Conservation (phyloP, 2,888 invertebrate species). For the Myopa testacea region DNA sequence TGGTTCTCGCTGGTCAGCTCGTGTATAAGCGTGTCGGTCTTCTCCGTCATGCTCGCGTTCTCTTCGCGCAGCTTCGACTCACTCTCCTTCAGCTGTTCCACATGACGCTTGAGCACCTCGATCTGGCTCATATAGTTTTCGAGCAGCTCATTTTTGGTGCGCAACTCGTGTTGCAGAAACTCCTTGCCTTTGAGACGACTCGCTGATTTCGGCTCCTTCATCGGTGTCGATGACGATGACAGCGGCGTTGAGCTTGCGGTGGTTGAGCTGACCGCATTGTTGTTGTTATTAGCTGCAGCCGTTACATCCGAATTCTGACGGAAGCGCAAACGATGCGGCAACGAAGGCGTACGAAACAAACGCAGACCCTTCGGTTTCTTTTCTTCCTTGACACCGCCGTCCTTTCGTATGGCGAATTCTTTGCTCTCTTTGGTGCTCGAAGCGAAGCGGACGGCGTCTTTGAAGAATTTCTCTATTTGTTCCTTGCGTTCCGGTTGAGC, state of each 20-base stretch:
- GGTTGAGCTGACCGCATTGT: conserved; percentile 41
- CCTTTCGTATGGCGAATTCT: conserved; percentile 62
- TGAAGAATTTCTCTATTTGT: conserved; percentile 68
- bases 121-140: conserved; percentile 70
- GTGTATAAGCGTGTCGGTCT: conserved; percentile 59
- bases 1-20: conserved; percentile 59
- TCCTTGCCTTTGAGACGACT: conserved; percentile 70
- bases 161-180: conserved; percentile 70
- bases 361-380: conserved; percentile 65
- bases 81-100: conserved; percentile 65
- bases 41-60: conserved; percentile 53
- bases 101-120: conserved; percentile 70
- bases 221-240: conserved; percentile 60
- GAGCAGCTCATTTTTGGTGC: conserved; percentile 70
- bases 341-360: conserved; percentile 64
- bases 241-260: conserved; percentile 62
- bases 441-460: conserved; percentile 65
- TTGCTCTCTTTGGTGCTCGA: conserved; percentile 63
- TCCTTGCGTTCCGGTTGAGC: conserved; percentile 64
- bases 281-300: conserved; percentile 32
- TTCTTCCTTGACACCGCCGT: conserved; percentile 56
- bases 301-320: conserved; percentile 57
- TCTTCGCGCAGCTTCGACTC: conserved; percentile 61
- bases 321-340: conserved; percentile 67
- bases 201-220: conserved; percentile 67